A percentile compares a stretch with the other conserved stretches of the same genome.
Evolutionary conservation across 1,140 invertebrate genomes (phyloP).

Genomic region (Drosophila punjabiensis): DNA sequence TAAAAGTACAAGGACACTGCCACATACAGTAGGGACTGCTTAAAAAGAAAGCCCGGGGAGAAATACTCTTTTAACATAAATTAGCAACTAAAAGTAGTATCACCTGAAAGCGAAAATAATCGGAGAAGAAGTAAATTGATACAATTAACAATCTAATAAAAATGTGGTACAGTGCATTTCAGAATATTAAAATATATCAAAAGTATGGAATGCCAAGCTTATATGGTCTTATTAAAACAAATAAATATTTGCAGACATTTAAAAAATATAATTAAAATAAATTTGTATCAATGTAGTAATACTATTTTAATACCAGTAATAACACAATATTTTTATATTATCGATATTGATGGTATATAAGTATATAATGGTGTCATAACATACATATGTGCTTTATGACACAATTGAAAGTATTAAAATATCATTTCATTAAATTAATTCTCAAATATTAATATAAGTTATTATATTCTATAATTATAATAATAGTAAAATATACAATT

Average conservation of each 20-base stretch:
- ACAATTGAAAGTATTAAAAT: too few relatives aligned
- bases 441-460: not conserved
- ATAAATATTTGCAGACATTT: not conserved
- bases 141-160: not conserved
- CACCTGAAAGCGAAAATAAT: not conserved
- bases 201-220: not conserved
- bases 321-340: too few relatives aligned
- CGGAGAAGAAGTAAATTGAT: not conserved
- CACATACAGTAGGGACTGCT: constrained; percentile 32
- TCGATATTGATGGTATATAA: too few relatives aligned
- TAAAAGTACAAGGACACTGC: constrained; percentile 77
- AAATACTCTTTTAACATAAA: not conserved
- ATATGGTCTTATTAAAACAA: not conserved
- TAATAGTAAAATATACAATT: not conserved
- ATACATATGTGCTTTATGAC: too few relatives aligned
- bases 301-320: too few relatives aligned
- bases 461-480: too few relatives aligned
- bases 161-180: too few relatives aligned
- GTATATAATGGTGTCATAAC: too few relatives aligned
- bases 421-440: too few relatives aligned
- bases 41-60: not conserved
- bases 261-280: not conserved
- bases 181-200: not conserved
- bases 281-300: not conserved
- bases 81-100: not conserved